These are phyloP conservation scores for Arothron firmamentum DNA, from an alignment of 2,113 vertebrate species.

Conservation along the genomic window DNA sequence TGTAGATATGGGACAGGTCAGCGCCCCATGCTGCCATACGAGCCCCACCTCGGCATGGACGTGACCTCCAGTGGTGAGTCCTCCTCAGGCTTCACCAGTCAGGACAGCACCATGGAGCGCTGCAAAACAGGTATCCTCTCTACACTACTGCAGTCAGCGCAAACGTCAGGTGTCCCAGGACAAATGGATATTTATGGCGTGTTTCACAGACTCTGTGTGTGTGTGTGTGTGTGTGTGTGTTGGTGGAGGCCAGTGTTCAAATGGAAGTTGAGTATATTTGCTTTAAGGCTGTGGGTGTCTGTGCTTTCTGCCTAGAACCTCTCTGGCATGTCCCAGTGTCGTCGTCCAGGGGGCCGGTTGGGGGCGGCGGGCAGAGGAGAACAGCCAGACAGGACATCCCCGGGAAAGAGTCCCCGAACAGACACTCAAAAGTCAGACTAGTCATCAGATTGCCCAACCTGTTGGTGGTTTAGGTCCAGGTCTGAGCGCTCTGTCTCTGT, in stretches of 20 bases:
- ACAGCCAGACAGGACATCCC: constrained; percentile 76
- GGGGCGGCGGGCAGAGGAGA: constrained; percentile 73
- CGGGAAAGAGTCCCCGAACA: constrained; percentile 86
- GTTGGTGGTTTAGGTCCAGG: not conserved
- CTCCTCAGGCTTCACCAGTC: constrained; percentile 83
- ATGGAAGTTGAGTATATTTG: constrained; percentile 50
- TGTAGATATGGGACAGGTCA: constrained; percentile 75
- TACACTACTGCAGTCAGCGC: too few species aligned
- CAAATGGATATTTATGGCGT: too few species aligned
- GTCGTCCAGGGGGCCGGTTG: constrained; percentile 67
- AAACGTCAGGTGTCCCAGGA: too few species aligned
- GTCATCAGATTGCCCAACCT: not conserved
- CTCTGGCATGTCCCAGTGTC: constrained; percentile 84
- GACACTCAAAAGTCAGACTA: constrained; percentile 81
- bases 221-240: not conserved
- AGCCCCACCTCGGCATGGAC: constrained; percentile 78
- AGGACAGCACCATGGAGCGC: constrained; percentile 88
- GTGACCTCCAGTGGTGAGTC: constrained; percentile 82
- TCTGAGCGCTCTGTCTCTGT: constrained; percentile 5
- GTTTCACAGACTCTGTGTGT: constrained; percentile 6
- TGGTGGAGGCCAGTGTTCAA: constrained; percentile 44
- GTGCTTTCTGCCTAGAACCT: constrained; percentile 76
- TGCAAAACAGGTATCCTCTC: constrained; percentile 79
- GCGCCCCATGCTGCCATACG: constrained; percentile 74
- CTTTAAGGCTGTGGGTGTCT: constrained; percentile 58